Base-by-base conservation (phyloP, 1,140 invertebrate genomes). In the Chrysoperla carnea region DNA sequence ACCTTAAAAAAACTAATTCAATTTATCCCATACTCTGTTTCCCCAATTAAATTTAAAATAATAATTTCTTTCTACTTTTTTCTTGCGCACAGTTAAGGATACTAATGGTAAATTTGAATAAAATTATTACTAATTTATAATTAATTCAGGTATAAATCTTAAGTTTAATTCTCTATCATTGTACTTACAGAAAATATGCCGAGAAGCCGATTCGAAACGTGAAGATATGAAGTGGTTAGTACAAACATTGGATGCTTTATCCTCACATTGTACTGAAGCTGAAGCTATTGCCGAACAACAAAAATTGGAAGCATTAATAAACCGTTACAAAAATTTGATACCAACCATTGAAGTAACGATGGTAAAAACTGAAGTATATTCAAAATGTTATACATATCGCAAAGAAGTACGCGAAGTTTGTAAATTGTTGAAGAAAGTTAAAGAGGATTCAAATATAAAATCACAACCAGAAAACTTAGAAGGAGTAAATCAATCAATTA, bases 161-260 rank as follows among this genome's bases (percentile, higher is more conserved):
- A 27, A 15, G 1, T 40, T 29, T n/a, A 9, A 29, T 11, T 41
- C 12, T 17, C 29, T 33, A 29, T 40, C 1, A 39, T 43, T 31
- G 15, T 17, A 5, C 12, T 56, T 58, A 13, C 56, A 90, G 85
- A 78, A 75, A 58, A 82, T 92, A 47, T 91, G 86, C 55, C 74
- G 78, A 37, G 85, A 93, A 65, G 87, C 91, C 44, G 86, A 92
- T 55, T 74, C 72, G 37, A 85, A 86, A 58, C 72, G 84, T 38
- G 88, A 93, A 61, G 85, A 91, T 49, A 90, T 93, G 78, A 92
- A 92, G 54, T 92, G 88, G 86, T 64, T 96, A 36, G 85, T 92
- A 1, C 83, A 91, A 62, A 87, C 81, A 12, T 60, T 95, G 29
- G 88, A 95, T 50, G 79, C 78, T 46, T 67, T 96, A 41, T 74